A percentile compares a stretch with the other conserved stretches of the same genome.
phyloP scores from a whole-genome alignment of 2,113 vertebrate genomes.

The Drymodes brunneopygia region DNA sequence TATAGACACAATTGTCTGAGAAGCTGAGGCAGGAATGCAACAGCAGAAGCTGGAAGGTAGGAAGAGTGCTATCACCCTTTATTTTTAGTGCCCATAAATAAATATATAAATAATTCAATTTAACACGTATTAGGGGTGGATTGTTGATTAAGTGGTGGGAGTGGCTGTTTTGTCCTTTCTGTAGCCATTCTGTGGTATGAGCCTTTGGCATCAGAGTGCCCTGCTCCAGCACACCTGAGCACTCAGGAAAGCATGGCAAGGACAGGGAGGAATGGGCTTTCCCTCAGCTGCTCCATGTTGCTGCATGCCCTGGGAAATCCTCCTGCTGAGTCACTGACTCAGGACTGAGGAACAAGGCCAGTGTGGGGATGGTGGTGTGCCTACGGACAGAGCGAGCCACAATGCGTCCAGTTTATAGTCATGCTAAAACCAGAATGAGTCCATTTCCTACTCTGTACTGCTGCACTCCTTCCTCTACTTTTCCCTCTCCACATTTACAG shows the following conservation, averaged over 20 bases:
- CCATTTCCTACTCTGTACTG: background rate
- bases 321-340: background rate
- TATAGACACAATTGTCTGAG: background rate
- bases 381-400: fast-evolving
- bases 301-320: background rate
- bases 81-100: background rate
- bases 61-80: background rate
- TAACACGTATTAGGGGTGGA: background rate
- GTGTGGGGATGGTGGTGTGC: background rate
- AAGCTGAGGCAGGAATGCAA: background rate
- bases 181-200: background rate
- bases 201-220: background rate
- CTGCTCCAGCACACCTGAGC: background rate
- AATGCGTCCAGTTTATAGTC: background rate
- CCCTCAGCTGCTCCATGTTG: background rate
- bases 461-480: background rate
- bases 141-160: background rate
- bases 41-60: background rate
- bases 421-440: background rate
- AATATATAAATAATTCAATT: background rate
- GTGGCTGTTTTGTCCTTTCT: background rate
- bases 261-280: background rate
- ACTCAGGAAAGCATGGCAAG: background rate
- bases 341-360: background rate
- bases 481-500: background rate